Percentiles rank a stretch among this genome's conserved stretches.
These are phyloP conservation scores for Tympanuchus pallidicinctus DNA, from an alignment of 2,113 vertebrate genomes.

Conservation along the genomic window DNA sequence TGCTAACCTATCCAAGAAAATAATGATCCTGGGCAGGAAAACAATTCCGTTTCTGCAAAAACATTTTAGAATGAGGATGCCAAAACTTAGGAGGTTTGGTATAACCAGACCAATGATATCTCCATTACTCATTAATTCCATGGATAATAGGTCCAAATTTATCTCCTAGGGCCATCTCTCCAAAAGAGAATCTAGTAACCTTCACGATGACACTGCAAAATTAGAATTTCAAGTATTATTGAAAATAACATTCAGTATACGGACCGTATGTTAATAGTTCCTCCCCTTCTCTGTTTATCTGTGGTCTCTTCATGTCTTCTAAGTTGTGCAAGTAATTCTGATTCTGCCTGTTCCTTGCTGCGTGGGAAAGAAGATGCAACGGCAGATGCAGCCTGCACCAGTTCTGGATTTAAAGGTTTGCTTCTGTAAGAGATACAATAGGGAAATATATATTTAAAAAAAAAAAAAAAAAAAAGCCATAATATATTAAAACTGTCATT, in stretches of 20 bases:
- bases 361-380: slow-evolving; percentile 85
- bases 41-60: slow-evolving; percentile 37
- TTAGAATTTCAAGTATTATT: background rate
- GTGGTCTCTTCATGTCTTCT: slow-evolving; percentile 80
- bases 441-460: accelerated
- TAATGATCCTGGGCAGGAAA: background rate
- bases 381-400: slow-evolving; percentile 86
- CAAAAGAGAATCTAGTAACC: background rate
- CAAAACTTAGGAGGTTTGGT: background rate
- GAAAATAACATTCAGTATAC: slow-evolving; percentile 1
- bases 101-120: background rate
- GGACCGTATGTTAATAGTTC: slow-evolving; percentile 79
- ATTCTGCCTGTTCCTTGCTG: slow-evolving; percentile 78
- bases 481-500: background rate
- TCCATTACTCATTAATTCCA: background rate
- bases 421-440: slow-evolving; percentile 36
- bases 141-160: background rate
- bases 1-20: slow-evolving; percentile 27
- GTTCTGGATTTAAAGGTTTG: slow-evolving; percentile 75
- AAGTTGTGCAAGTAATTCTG: slow-evolving; percentile 88
- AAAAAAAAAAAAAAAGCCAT: background rate
- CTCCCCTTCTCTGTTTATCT: slow-evolving; percentile 76
- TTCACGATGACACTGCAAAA: background rate
- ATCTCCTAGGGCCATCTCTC: background rate
- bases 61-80: background rate